These are phyloP conservation scores for Drosophila mauritiana DNA, from an alignment of 1,140 invertebrate genomes.

Conservation along the genomic window DNA sequence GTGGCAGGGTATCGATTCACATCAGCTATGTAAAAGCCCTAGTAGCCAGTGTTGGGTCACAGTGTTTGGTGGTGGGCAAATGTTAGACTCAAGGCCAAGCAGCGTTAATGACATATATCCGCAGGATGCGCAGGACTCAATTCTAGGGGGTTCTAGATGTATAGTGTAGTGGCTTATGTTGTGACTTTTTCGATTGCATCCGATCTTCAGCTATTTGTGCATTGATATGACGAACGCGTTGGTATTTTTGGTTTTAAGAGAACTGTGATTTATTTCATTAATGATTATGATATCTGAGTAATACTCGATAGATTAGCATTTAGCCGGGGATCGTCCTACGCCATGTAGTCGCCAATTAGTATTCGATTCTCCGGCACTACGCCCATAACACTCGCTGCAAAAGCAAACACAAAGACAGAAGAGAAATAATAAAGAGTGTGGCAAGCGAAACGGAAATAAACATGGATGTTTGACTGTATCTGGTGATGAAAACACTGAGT, in stretches of 20 bases:
- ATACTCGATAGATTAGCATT: slow-evolving; percentile 62
- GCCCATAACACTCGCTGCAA: slow-evolving; percentile 83
- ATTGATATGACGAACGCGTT: slow-evolving; percentile 74
- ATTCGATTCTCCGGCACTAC: slow-evolving; percentile 84
- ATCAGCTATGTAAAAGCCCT: slow-evolving; percentile 46
- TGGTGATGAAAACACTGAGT: slow-evolving; percentile 7
- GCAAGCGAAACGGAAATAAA: slow-evolving; percentile 26
- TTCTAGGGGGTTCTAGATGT: slow-evolving; percentile 40
- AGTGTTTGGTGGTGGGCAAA: slow-evolving; percentile 43
- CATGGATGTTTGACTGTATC: slow-evolving; percentile 20
- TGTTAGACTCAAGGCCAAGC: slow-evolving; percentile 67
- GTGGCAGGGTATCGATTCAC: slow-evolving; percentile 1
- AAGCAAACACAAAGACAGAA: slow-evolving; percentile 47
- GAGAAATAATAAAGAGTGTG: slow-evolving; percentile 37
- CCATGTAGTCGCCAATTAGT: slow-evolving; percentile 84
- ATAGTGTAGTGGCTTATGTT: slow-evolving; percentile 12
- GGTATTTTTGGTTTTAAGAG: slow-evolving; percentile 11
- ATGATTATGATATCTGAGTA: slow-evolving; percentile 36
- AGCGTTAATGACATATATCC: slow-evolving; percentile 36
- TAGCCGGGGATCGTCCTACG: slow-evolving; percentile 57
- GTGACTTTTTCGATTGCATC: slow-evolving; percentile 31
- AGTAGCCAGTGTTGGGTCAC: slow-evolving; percentile 35
- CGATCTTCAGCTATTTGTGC: slow-evolving; percentile 48
- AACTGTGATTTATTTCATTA: slow-evolving; percentile 34
- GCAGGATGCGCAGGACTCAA: slow-evolving; percentile 41